Base-by-base conservation (phyloP, 2,797 vertebrate genomes). In the Gadopsis bispinosus region DNA sequence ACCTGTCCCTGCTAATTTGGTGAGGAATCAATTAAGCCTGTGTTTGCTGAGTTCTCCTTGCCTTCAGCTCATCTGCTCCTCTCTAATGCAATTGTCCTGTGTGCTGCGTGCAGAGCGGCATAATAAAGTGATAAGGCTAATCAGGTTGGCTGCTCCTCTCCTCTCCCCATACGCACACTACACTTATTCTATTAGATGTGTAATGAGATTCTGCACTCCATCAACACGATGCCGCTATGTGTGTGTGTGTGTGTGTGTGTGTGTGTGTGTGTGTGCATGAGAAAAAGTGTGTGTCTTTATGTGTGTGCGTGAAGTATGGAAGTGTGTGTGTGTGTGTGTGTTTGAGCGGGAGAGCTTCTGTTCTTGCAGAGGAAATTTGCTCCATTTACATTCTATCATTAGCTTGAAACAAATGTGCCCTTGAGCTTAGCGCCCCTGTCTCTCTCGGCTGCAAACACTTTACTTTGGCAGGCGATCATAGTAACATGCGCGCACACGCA, bases 111-210 rank as follows among this genome's bases (percentile, higher is more conserved):
- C 96, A 95, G 96, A 48, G 95, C 96, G 95, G 96, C 96, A 97
- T 97, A 98, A 99, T 97, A 97, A 96, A 97, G 96, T 97, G 97
- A 97, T 97, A 96, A 96, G 95, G 94, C 93, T 99, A 97, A 99
- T 98, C 96, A 97, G 95, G 97, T 98, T 97, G 93, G 93, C 92
- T 90, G 88, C 92, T 92, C 93, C 84, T 90, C 91, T 92, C 92
- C 89, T 90, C 95, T 95, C 95, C 95, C 94, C 92, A 95, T 96
- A 98, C 97, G 95, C 96, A 95, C 97, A 97, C 96, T 96, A 94
- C 96, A 96, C 95, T 98, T 98, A 97, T 98, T 98, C 96, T 97
- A 96, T 98, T 98, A 98, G 95, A 95, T 97, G 95, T 95, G 95
- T 98, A 97, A 99, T 98, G 96, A 98, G 96, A 98, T 97, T 98